phyloP scores from a whole-genome alignment of 1,140 invertebrate species.

The Drosophila chauvacae region DNA sequence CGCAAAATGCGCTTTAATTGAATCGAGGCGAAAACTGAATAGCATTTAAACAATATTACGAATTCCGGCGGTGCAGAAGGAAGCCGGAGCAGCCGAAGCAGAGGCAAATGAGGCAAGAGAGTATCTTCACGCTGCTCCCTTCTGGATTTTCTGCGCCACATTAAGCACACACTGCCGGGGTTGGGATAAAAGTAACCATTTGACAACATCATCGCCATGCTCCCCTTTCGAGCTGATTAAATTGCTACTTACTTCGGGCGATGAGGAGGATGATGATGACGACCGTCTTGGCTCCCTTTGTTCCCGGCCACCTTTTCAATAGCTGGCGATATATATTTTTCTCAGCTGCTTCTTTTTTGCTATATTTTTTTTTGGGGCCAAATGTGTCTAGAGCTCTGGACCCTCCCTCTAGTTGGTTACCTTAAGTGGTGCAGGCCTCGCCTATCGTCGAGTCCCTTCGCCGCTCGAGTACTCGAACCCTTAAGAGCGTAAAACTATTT shows the following conservation, averaged over 20 bases:
- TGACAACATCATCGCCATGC: constrained; percentile 75
- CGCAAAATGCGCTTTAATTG: constrained; percentile 72
- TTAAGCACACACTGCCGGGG: constrained; percentile 56
- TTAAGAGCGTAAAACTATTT: constrained; percentile 78
- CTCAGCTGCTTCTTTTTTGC: constrained; percentile 7
- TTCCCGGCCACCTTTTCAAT: constrained; percentile 58
- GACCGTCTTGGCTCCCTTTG: constrained; percentile 62
- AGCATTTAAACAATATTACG: constrained; percentile 72
- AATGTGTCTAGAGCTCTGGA: constrained; percentile 74
- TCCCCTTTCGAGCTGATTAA: constrained; percentile 64
- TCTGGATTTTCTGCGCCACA: constrained; percentile 66
- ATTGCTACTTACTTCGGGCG: constrained; percentile 68
- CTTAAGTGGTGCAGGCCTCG: constrained; percentile 60
- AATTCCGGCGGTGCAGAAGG: constrained; percentile 58
- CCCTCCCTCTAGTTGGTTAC: constrained; percentile 47
- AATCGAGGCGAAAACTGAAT: constrained; percentile 62
- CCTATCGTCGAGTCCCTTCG: constrained; percentile 43
- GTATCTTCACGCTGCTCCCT: constrained; percentile 53
- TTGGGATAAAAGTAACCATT: constrained; percentile 54
- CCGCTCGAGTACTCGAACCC: constrained; percentile 41
- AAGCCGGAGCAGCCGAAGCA: constrained; percentile 1
- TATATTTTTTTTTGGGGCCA: constrained; percentile 50
- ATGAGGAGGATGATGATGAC: constrained; percentile 29
- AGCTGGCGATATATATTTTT: constrained; percentile 37
- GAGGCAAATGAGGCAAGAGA: constrained; percentile 65